These are phyloP conservation scores for Trissolcus japonicus DNA, from an alignment of 2,888 invertebrate species.

Conservation along the genomic window DNA sequence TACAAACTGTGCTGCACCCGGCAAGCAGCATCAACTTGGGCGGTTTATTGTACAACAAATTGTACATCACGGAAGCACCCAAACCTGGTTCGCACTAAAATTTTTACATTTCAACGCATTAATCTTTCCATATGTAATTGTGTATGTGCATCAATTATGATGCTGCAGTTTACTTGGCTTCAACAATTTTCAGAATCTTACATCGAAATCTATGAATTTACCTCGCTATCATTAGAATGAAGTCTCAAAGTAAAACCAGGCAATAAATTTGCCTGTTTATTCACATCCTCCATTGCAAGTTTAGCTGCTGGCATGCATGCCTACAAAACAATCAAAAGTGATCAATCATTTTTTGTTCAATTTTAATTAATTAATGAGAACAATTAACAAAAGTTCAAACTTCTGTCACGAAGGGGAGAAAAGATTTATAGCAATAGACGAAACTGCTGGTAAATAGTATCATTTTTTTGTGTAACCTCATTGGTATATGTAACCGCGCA, in stretches of 20 bases:
- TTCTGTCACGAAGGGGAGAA: too few relatives aligned
- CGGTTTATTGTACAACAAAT: slow-evolving; percentile 96
- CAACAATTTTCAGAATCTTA: too few relatives aligned
- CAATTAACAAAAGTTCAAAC: too few relatives aligned
- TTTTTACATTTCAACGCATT: slow-evolving; percentile 1
- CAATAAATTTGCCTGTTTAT: slow-evolving; percentile 89
- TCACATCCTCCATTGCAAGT: slow-evolving; percentile 97
- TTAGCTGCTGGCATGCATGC: slow-evolving; percentile 98
- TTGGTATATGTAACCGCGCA: too few relatives aligned
- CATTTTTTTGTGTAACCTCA: too few relatives aligned
- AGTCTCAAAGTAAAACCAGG: slow-evolving; percentile 93
- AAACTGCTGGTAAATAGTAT: too few relatives aligned
- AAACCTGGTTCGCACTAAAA: slow-evolving; percentile 97
- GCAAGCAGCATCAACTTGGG: slow-evolving; percentile 95
- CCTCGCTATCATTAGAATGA: slow-evolving; percentile 98
- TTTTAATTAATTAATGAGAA: too few relatives aligned
- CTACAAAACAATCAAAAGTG: slow-evolving; percentile 69
- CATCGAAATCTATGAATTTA: slow-evolving; percentile 71
- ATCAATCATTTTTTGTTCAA: too few relatives aligned
- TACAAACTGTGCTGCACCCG: slow-evolving; percentile 99
- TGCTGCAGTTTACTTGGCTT: too few relatives aligned
- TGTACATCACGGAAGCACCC: slow-evolving; percentile 99
- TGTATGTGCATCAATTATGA: too few relatives aligned
- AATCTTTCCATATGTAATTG: neutral
- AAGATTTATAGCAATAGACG: too few relatives aligned